Evolutionary conservation across 2,888 invertebrate species (phyloP), one percentile per base, ranked within the genome.

Genomic region (Eucera pruinosa): DNA sequence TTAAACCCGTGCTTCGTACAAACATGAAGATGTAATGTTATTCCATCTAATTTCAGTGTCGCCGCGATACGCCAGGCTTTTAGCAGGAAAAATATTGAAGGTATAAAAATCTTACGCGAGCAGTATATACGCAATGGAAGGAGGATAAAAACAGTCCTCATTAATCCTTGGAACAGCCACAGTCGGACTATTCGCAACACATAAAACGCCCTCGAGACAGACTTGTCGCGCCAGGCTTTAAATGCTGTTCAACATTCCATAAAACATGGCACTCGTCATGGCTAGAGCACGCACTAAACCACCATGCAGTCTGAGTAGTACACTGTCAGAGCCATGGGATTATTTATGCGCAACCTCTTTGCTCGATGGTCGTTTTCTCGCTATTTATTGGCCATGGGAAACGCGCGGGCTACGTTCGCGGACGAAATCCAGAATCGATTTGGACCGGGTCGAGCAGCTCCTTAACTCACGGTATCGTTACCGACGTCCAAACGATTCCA

Each of bases 211-310:
- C 83, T 86, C 82, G 58, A 84, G 80, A 65, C 81, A 80, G 84
- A 83, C 85, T 87, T 86, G 88, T 89, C 84, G 85, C 86, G 81
- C 67, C 78, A 72, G 80, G 82, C 87, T 88, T 83, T 86, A 88
- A 87, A 86, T 81, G 85, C 83, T 84, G 84, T 89, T 89, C 83
- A 88, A 85, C 89, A 88, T 89, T 88, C 86, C 87, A 87, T 87
- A 87, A 88, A 90, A 89, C 88, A 88, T 79, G 86, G 75, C 83
- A 87, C 87, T 87, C 84, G 81, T 83, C 78, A 80, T 83, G 83
- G 81, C 76, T 83, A 67, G 77, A 84, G 84, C 82, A 79, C 73
- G 82, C 84, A 81, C 78, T 77, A 81, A 83, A 85, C 78, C 73
- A 75, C 83, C 81, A 72, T 67, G 76, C 76, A 71, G 82, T 54